Percentiles rank a stretch among this genome's conserved stretches.
Evolutionary conservation across 2,888 invertebrate species (phyloP).

Genomic region (Zaprionus bogoriensis): DNA sequence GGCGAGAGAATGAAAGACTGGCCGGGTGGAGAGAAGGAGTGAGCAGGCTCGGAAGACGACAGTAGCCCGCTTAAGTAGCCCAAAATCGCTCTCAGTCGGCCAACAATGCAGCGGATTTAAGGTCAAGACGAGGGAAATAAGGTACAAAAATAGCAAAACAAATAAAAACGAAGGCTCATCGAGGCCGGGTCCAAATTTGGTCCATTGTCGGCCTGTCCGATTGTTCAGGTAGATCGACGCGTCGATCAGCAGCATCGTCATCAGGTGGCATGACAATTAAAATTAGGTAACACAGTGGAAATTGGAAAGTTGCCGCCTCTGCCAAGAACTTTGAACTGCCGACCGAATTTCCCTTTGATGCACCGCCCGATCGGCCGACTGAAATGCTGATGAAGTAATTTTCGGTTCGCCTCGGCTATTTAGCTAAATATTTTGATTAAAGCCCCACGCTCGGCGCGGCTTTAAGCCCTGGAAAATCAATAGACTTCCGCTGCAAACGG

Average conservation of each 20-base stretch:
- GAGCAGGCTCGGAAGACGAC: conserved; percentile 18
- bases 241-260: conserved; percentile 37
- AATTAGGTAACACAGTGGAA: conserved; percentile 78
- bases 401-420: conserved; percentile 36
- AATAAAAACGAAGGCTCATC: conserved; percentile 27
- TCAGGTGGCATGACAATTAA: conserved; percentile 79
- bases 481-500: conserved; percentile 63
- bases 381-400: conserved; percentile 69
- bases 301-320: conserved; percentile 75
- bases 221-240: conserved; percentile 37
- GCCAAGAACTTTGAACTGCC: conserved; percentile 69
- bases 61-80: conserved; percentile 43
- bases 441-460: conserved; percentile 40
- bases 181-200: neutral
- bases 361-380: conserved; percentile 45
- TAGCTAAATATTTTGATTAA: conserved; percentile 76
- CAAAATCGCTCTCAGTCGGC: conserved; percentile 2
- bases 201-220: conserved; percentile 10
- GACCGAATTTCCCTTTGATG: conserved; percentile 49
- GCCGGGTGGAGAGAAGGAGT: conserved; percentile 1
- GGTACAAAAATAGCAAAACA: conserved; percentile 48
- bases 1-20: neutral
- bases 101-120: conserved; percentile 43
- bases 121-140: conserved; percentile 25
- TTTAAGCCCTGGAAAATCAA: conserved; percentile 69